Percentiles rank a stretch among this genome's conserved stretches.
Conservation (phyloP, 2,113 vertebrate genomes). For the Hyla sarda region DNA sequence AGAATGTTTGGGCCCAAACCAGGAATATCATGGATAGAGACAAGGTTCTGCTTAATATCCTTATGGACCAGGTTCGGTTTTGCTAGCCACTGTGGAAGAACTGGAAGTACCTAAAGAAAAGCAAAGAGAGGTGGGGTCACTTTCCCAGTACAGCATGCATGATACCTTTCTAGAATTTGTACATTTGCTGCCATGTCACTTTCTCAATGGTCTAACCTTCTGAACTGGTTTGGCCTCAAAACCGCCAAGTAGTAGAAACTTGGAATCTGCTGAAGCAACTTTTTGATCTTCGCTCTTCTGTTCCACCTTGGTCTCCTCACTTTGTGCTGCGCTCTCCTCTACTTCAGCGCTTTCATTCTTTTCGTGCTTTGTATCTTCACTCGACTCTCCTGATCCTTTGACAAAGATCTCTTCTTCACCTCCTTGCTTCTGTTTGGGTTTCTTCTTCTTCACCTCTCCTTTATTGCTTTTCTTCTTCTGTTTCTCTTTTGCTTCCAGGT, state of each 20-base stretch:
- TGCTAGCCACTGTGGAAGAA: slow-evolving; percentile 89
- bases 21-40: slow-evolving; percentile 73
- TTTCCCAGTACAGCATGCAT: not conserved
- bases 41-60: slow-evolving; percentile 79
- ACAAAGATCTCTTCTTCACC: not conserved
- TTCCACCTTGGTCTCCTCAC: not conserved
- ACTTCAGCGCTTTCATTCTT: not conserved
- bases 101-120: slow-evolving; percentile 78
- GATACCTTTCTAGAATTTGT: not conserved
- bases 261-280: slow-evolving; percentile 45
- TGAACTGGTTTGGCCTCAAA: slow-evolving; percentile 70
- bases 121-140: not conserved
- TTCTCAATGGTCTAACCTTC: slow-evolving; percentile 71
- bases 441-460: not conserved
- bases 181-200: not conserved
- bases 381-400: not conserved
- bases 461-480: not conserved
- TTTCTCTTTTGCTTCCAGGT: not conserved
- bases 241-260: slow-evolving; percentile 76
- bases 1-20: slow-evolving; percentile 78
- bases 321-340: not conserved
- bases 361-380: not conserved
- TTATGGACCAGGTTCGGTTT: slow-evolving; percentile 80
- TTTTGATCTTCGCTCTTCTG: not conserved
- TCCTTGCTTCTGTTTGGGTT: not conserved